Evolutionary conservation across 2,888 invertebrate genomes (phyloP).

Genomic region (Megamerina dolium): DNA sequence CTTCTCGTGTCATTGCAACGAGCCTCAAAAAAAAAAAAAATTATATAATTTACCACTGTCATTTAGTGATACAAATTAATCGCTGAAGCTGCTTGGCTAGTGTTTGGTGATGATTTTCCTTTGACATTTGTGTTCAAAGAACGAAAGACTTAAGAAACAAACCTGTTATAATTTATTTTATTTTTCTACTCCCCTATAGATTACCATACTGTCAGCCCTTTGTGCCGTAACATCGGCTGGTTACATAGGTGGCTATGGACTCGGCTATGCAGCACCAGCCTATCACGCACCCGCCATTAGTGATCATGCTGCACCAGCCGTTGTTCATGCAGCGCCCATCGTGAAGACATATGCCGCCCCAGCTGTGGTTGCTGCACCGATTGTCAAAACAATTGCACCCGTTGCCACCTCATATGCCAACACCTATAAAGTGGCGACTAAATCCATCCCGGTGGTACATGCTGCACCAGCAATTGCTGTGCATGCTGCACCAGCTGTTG

Average conservation of each 20-base stretch:
- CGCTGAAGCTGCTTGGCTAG: too few relatives aligned
- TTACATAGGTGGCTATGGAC: slow-evolving; percentile 34
- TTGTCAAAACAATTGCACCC: slow-evolving; percentile 37
- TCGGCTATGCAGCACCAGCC: slow-evolving; percentile 22
- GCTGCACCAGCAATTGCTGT: slow-evolving; percentile 38
- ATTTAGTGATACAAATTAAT: too few relatives aligned
- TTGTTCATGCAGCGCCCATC: slow-evolving; percentile 34
- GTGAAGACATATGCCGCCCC: slow-evolving; percentile 39
- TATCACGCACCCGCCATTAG: slow-evolving; percentile 25
- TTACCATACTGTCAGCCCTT: slow-evolving; percentile 47
- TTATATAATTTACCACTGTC: too few relatives aligned
- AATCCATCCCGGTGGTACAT: slow-evolving; percentile 40
- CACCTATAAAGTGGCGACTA: slow-evolving; percentile 44
- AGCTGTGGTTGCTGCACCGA: slow-evolving; percentile 36
- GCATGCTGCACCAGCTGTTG: slow-evolving; percentile 37
- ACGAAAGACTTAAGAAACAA: slow-evolving; percentile 24
- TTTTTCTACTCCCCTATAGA: slow-evolving; percentile 28
- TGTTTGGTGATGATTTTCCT: too few relatives aligned
- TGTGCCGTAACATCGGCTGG: slow-evolving; percentile 50
- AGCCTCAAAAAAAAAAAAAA: too few relatives aligned
- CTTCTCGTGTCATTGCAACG: too few relatives aligned
- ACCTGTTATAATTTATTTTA: slow-evolving; percentile 1
- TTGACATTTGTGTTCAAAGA: slow-evolving; percentile 3
- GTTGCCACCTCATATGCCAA: slow-evolving; percentile 47
- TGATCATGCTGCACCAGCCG: slow-evolving; percentile 33